These are phyloP conservation scores for Diloba caeruleocephala DNA, from an alignment of 2,888 invertebrate species.

Conservation along the genomic window DNA sequence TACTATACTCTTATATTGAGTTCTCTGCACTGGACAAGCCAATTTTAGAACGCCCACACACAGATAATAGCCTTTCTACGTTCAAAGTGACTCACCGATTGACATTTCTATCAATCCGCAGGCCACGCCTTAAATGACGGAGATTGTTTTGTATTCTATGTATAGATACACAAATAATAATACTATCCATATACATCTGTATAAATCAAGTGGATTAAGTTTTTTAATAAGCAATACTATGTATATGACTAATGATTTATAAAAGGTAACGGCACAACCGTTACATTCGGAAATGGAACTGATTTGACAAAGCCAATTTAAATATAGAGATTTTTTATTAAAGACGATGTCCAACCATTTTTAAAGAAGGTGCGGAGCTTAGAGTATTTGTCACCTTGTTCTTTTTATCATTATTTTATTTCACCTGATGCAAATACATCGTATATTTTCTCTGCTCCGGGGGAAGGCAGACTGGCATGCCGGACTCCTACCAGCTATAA, in stretches of 20 bases:
- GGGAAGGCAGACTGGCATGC: no score
- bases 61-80: constrained; percentile 40
- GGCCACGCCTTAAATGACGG: constrained; percentile 43
- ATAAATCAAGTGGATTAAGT: constrained; percentile 26
- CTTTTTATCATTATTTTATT: no score
- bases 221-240: constrained; percentile 30
- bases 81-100: constrained; percentile 40
- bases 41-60: constrained; percentile 40
- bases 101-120: constrained; percentile 41
- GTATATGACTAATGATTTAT: not conserved
- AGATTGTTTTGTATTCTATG: constrained; percentile 42
- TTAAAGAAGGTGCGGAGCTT: no score
- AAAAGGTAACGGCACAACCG: not conserved
- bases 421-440: no score
- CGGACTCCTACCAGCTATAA: no score
- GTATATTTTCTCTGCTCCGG: no score
- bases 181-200: constrained; percentile 26
- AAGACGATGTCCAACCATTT: no score
- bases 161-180: not conserved
- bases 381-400: no score
- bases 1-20: no score
- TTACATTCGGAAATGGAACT: no score
- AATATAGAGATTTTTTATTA: no score
- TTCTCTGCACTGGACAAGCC: constrained; percentile 24
- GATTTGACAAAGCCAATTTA: no score